Evolutionary conservation across 2,888 invertebrate species (phyloP), one percentile per base, ranked within the genome.

Genomic region (Drosophila peninsularis): DNA sequence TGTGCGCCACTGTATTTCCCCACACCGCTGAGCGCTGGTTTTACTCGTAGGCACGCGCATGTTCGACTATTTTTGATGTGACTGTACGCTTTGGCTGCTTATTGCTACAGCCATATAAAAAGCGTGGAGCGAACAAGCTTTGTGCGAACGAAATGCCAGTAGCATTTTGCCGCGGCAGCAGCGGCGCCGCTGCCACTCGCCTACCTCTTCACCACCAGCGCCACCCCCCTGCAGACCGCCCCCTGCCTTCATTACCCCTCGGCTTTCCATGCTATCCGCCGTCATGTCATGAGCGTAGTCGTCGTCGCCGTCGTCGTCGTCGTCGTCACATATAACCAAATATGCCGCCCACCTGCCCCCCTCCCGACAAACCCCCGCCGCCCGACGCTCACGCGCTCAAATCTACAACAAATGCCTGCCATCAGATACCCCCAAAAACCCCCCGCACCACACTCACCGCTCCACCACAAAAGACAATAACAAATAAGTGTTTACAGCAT

Each of bases 81-180:
- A 83, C 83, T 83, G 83, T 89, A 83, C 83, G 55, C 76, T 52
- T 44, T 61, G 63, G 56, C 77, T 77, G 67, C 80, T 80, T 68
- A 78, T 78, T 78, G 85, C 89, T 69, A 77, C 66, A 77, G 63
- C 79, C 88, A 85, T 88, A 86, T 74, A 86, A 88, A 82, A 88
- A 88, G 83, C 88, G 79, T 83, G 73, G 73, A 84, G 80, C 87
- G 70, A 74, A 84, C 84, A 69, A 88, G 82, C 87, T 82, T 74
- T 89, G 83, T 79, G 87, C 77, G 86, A 85, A 88, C 84, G 83
- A 85, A 85, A 88, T 88, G 90, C 81, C 89, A 85, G 84, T 90
- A 85, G 84, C 90, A 88, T 83, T 90, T 90, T 83, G 72, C 77
- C 77, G 78, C 71, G 76, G 75, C 63, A 58, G 72, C 72, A 61